Evolutionary conservation across 2,113 vertebrate species (phyloP).

Genomic region (Scomber colias): DNA sequence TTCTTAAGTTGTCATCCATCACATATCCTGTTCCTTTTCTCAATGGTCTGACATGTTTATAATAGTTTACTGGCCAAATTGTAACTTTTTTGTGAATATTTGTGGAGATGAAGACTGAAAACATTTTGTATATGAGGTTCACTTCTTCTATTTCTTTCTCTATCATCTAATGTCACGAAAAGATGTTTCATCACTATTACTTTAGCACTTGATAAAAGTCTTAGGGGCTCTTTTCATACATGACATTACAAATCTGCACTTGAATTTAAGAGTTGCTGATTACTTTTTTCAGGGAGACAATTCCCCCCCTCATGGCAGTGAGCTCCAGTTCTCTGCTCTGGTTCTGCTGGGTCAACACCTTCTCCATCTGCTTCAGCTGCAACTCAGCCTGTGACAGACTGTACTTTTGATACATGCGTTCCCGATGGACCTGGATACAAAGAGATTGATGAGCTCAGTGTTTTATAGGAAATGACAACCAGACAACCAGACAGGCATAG

Average conservation of each 20-base stretch:
- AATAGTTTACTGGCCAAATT: no score
- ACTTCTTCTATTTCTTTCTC: no score
- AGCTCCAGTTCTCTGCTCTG: conserved; percentile 90
- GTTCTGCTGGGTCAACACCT: conserved; percentile 89
- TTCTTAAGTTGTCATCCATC: neutral
- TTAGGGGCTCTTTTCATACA: neutral
- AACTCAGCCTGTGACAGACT: conserved; percentile 87
- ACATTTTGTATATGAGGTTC: no score
- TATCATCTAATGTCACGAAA: no score
- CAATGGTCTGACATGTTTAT: no score
- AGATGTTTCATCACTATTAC: no score
- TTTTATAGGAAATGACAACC: neutral
- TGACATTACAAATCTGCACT: neutral
- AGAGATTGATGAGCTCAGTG: neutral
- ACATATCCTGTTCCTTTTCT: no score
- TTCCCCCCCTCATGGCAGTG: conserved; percentile 87
- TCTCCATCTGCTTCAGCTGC: conserved; percentile 91
- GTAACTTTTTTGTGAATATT: no score
- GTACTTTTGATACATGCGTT: conserved; percentile 91
- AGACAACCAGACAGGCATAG: neutral
- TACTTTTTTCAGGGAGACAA: conserved; percentile 90
- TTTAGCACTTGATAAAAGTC: neutral
- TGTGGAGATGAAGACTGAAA: no score
- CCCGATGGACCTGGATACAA: conserved; percentile 89
- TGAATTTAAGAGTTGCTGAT: conserved; percentile 1